Percentiles rank a stretch among this genome's conserved stretches.
Evolutionary conservation across 2,797 vertebrate genomes (phyloP).

Genomic region (Eospalax fontanierii): DNA sequence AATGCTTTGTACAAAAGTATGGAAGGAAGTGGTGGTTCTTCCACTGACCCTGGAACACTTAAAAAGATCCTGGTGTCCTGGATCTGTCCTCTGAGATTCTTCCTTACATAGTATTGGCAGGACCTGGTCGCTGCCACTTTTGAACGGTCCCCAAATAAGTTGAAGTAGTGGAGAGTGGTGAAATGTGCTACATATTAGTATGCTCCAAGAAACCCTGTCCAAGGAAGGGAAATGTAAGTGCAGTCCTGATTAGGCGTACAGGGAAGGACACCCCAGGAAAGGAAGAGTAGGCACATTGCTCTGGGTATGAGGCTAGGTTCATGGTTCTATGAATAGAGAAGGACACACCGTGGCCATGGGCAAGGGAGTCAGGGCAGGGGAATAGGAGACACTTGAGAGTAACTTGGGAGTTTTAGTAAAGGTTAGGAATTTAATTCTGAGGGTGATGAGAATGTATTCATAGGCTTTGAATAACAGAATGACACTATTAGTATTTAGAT

Average conservation of each 20-base stretch:
- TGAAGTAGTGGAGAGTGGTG: not conserved
- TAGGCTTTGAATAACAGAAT: not conserved
- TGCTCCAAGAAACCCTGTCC: not conserved
- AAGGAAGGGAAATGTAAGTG: not conserved
- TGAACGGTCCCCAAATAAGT: not conserved
- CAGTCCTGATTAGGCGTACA: not conserved
- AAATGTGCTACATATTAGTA: not conserved
- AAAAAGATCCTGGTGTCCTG: not conserved
- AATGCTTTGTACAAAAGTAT: constrained; percentile 14
- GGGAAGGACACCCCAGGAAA: not conserved
- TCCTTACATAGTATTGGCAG: not conserved
- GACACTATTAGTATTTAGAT: not conserved
- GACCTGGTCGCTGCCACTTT: not conserved
- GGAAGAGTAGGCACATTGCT: no score
- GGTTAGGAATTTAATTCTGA: not conserved
- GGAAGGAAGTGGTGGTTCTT: constrained; percentile 1
- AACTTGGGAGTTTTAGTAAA: not conserved
- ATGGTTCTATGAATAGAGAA: not conserved
- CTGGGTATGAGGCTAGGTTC: not conserved
- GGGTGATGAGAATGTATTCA: not conserved
- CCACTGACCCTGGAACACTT: not conserved
- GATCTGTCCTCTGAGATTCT: not conserved
- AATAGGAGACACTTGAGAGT: not conserved
- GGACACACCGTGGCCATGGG: not conserved
- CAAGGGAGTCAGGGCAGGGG: not conserved